Evolutionary conservation across 2,797 vertebrate species (phyloP).

Genomic region (Ptychadena robeensis): DNA sequence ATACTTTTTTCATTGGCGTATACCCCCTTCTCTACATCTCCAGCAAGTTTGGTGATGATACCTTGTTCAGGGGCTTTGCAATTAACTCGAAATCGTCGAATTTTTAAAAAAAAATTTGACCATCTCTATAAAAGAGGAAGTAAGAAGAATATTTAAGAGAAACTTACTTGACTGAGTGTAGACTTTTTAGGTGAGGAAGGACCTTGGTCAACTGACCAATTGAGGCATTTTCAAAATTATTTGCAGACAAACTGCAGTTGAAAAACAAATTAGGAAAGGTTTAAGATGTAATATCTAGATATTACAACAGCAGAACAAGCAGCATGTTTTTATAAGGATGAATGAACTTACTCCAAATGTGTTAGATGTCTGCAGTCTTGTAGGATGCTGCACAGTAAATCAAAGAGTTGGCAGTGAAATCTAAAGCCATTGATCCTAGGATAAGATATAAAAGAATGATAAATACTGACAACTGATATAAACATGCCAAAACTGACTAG

Average conservation of each 20-base stretch:
- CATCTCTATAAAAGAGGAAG: too few species aligned
- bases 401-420: constrained; percentile 71
- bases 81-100: too few species aligned
- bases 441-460: constrained; percentile 1
- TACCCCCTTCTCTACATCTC: too few species aligned
- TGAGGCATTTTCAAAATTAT: constrained; percentile 67
- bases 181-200: constrained; percentile 64
- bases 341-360: constrained; percentile 83
- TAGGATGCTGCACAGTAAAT: constrained; percentile 73
- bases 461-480: neutral
- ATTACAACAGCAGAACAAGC: neutral
- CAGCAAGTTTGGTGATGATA: too few species aligned
- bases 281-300: neutral
- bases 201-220: constrained; percentile 58
- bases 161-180: constrained; percentile 73
- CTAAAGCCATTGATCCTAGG: constrained; percentile 72
- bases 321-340: neutral
- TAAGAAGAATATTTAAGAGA: neutral
- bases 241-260: constrained; percentile 70
- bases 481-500: neutral
- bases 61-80: too few species aligned
- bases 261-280: neutral
- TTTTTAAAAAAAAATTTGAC: too few species aligned
- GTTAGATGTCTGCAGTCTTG: constrained; percentile 67
- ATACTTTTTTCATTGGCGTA: too few species aligned